Conservation (phyloP, 1,140 invertebrate species). For the Orchesella cincta region DNA sequence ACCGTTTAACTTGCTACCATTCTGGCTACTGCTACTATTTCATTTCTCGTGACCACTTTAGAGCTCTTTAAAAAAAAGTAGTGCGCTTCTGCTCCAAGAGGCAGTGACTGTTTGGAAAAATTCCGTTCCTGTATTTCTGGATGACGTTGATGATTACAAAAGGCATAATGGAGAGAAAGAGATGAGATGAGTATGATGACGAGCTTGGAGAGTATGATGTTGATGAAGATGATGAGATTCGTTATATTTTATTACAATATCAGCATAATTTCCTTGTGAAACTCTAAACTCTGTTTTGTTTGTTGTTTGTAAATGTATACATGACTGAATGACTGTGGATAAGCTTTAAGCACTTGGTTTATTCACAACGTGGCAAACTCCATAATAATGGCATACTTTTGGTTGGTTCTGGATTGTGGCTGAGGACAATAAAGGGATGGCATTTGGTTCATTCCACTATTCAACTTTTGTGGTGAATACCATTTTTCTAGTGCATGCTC, state of each 20-base stretch:
- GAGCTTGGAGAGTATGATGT: constrained; percentile 17
- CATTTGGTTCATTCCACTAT: neutral
- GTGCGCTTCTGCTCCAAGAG: neutral
- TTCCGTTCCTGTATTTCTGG: neutral
- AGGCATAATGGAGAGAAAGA: neutral
- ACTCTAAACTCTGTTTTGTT: neutral
- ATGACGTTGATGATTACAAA: constrained; percentile 25
- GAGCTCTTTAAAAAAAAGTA: constrained; percentile 14
- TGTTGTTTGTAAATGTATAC: neutral
- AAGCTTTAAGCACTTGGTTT: no score
- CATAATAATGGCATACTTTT: constrained; percentile 25
- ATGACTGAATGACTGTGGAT: neutral
- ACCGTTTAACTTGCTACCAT: constrained; percentile 21
- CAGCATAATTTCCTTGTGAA: constrained; percentile 20
- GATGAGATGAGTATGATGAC: constrained; percentile 22
- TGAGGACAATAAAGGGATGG: constrained; percentile 21
- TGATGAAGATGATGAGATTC: constrained; percentile 27
- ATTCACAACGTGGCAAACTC: neutral
- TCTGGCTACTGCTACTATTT: constrained; percentile 10
- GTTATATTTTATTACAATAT: constrained; percentile 28
- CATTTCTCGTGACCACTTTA: constrained; percentile 21
- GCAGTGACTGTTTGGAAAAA: neutral
- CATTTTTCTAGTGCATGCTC: neutral
- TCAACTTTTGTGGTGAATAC: constrained; percentile 2
- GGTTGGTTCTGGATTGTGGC: constrained; percentile 19